Base-by-base conservation (phyloP, 2,113 vertebrate species). In the Opisthocomus hoazin region DNA sequence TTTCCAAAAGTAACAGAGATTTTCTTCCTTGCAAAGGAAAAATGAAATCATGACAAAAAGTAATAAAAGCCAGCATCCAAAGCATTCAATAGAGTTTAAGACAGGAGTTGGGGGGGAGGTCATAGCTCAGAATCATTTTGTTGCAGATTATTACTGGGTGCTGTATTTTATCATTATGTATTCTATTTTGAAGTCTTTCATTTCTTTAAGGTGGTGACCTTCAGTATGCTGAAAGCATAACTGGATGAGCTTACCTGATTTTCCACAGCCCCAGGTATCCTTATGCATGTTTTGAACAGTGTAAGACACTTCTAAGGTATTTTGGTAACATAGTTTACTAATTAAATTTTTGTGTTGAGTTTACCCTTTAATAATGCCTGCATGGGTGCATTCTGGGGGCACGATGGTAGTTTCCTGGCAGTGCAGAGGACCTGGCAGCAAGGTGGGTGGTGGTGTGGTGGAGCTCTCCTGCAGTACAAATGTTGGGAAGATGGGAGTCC, bases 1-100 rank as follows among this genome's bases (percentile, higher is more conserved):
- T 92, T 84, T 96, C 94, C 93, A 96, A 97, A 54, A 96, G 93
- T 92, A 95, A 96, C 85, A 96, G 68, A 90, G 76, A 69, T 94
- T 97, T 96, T 94, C 85, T 95, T 85, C 79, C 51, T 93, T 82
- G 79, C 48, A 36, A 84, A 92, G 95, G 86, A 92, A 97, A 95
- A 97, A 95, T 90, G 56, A 94, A 94, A 94, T 95, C 26, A 87
- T 69, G 76, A 95, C 91, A 95, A 93, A 95, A 95, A 96, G 18
- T 65, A 87, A 94, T 92, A 87, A 91, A 75, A 89, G 24, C 50
- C 76, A 70, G 76, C 23, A 12, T 93, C 70, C 65, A 46, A 73
- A 64, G 46, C 76, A 73, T 68, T 77, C 77, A 30, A 10, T 73
- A 26, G 36, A 39, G 36, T 57, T 74, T 68, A 27, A 82, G 79